A percentile compares a stretch with the other conserved stretches of the same genome.
phyloP scores from a whole-genome alignment of 2,888 invertebrate genomes.

The Zaprionus obscuricornis region DNA sequence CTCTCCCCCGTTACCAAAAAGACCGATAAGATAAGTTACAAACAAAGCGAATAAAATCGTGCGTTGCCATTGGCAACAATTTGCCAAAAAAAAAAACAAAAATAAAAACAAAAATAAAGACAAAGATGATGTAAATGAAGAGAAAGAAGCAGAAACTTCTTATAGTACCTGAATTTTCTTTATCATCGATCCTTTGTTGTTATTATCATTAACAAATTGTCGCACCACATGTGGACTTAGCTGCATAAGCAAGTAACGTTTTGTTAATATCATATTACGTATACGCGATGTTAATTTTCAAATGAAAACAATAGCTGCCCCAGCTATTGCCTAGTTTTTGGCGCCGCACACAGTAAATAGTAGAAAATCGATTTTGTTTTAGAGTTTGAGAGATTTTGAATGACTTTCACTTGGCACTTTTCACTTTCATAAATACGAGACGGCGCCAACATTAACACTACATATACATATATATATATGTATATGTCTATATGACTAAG shows the following conservation, averaged over 20 bases:
- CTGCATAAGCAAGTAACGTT: conserved; percentile 60
- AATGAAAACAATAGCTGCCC: too few relatives aligned
- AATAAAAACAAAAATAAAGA: too few relatives aligned
- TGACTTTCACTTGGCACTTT: conserved; percentile 37
- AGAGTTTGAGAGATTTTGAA: conserved; percentile 7
- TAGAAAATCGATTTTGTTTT: conserved; percentile 50
- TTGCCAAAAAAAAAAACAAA: too few relatives aligned
- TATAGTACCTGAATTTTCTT: conserved; percentile 59
- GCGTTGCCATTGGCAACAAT: too few relatives aligned
- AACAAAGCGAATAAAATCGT: too few relatives aligned
- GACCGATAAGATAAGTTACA: too few relatives aligned
- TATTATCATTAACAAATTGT: conserved; percentile 32
- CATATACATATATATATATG: too few relatives aligned
- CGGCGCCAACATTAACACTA: conserved; percentile 55
- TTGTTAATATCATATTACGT: conserved; percentile 71
- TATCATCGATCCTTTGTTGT: conserved; percentile 43
- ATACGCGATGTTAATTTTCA: conserved; percentile 34
- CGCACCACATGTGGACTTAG: conserved; percentile 40
- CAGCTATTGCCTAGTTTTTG: conserved; percentile 61
- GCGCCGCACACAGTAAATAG: conserved; percentile 38
- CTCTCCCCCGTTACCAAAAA: too few relatives aligned
- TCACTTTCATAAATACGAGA: conserved; percentile 19
- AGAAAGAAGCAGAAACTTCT: not conserved
- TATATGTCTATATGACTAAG: too few relatives aligned
- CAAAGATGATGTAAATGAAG: conserved; percentile 25